phyloP scores from a whole-genome alignment of 2,888 invertebrate species.

The Steinernema carpocapsae region DNA sequence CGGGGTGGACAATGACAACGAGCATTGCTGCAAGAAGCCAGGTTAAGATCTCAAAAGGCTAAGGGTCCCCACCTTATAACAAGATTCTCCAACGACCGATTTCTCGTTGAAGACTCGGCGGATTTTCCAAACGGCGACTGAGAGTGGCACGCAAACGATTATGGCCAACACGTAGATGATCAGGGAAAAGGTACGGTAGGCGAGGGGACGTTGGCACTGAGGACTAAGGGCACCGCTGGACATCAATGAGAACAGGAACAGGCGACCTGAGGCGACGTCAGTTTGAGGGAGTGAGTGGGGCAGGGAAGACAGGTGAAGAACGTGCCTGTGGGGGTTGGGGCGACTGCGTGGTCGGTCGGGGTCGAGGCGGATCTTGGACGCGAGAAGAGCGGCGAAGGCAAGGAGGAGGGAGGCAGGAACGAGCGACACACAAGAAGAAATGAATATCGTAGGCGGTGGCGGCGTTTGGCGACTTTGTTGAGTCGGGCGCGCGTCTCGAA shows the following conservation, averaged over 20 bases:
- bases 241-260: slow-evolving; percentile 19
- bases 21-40: slow-evolving; percentile 55
- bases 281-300: slow-evolving; percentile 22
- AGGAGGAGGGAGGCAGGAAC: background rate
- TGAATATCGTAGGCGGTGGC: too few relatives aligned
- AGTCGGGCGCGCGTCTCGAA: slow-evolving; percentile 7
- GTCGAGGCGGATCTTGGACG: slow-evolving; percentile 20
- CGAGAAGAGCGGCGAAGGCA: background rate
- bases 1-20: slow-evolving; percentile 68
- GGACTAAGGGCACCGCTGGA: slow-evolving; percentile 12
- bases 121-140: slow-evolving; percentile 64
- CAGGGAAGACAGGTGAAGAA: background rate
- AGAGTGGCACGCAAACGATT: slow-evolving; percentile 66
- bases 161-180: slow-evolving; percentile 48
- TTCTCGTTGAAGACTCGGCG: slow-evolving; percentile 64
- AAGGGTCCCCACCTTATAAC: slow-evolving; percentile 45
- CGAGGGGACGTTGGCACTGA: slow-evolving; percentile 2
- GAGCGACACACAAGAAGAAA: too few relatives aligned
- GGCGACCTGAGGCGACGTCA: slow-evolving; percentile 1
- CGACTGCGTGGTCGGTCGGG: background rate
- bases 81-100: slow-evolving; percentile 64
- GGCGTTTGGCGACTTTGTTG: too few relatives aligned
- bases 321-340: background rate
- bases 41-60: background rate
- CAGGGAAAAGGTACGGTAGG: slow-evolving; percentile 36